Percentiles rank a stretch among this genome's conserved stretches.
These are phyloP conservation scores for Tortrix viridana DNA, from an alignment of 2,888 invertebrate genomes.

Conservation along the genomic window DNA sequence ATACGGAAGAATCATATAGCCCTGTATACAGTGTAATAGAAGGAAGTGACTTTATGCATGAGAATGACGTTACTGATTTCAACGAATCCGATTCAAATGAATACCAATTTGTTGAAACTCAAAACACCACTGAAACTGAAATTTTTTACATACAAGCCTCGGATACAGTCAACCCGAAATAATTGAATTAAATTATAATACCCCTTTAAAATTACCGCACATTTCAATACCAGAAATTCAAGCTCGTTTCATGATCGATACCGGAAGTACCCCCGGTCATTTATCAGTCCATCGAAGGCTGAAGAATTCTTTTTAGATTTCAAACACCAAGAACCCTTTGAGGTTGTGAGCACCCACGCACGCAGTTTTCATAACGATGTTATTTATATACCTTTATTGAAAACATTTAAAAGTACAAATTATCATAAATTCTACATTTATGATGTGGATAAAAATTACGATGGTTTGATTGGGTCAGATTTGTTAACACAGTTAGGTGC, in stretches of 20 bases:
- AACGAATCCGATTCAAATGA: too few species aligned
- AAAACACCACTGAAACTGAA: too few species aligned
- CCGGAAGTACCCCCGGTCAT: slow-evolving; percentile 40
- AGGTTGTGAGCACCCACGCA: slow-evolving; percentile 41
- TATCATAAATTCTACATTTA: too few species aligned
- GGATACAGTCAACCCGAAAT: too few species aligned
- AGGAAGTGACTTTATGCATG: too few species aligned
- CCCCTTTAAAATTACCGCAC: slow-evolving; percentile 33
- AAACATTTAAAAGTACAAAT: slow-evolving; percentile 38
- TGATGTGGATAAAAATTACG: slow-evolving; percentile 32
- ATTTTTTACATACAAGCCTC: too few species aligned
- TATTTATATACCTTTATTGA: slow-evolving; percentile 32
- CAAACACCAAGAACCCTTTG: slow-evolving; percentile 35
- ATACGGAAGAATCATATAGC: too few species aligned
- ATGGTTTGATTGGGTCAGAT: slow-evolving; percentile 40
- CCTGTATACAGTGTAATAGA: too few species aligned
- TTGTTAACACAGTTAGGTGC: slow-evolving; percentile 39
- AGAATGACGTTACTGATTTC: too few species aligned
- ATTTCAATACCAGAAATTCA: slow-evolving; percentile 38
- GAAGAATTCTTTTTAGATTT: slow-evolving; percentile 26
- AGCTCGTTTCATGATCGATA: slow-evolving; percentile 40
- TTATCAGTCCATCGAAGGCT: slow-evolving; percentile 32
- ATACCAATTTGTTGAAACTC: too few species aligned
- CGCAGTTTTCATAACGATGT: slow-evolving; percentile 39
- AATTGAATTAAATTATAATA: slow-evolving; percentile 27